phyloP scores from a whole-genome alignment of 53 echinoderm and acorn worm species.

The Arbacia lixula region DNA sequence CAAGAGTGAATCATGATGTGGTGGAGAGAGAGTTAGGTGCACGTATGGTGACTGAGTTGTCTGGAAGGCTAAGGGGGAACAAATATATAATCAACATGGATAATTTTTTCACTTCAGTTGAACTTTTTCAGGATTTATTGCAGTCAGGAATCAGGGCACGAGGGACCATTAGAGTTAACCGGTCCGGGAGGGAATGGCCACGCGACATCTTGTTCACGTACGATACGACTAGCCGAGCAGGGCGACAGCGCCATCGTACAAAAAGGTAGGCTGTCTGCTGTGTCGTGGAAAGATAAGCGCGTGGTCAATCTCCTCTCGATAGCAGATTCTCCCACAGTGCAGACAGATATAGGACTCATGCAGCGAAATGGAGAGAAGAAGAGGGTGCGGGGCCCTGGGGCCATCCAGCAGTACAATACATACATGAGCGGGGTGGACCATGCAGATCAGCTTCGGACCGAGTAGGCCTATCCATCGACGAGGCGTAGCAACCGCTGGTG shows the following conservation, averaged over 20 bases:
- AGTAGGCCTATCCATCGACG: neutral
- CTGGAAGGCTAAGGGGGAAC: neutral
- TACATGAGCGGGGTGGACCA: slow-evolving; percentile 56
- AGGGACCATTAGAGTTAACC: neutral
- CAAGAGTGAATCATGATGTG: neutral
- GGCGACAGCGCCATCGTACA: neutral
- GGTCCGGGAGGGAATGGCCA: neutral
- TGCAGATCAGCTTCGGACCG: slow-evolving; percentile 32
- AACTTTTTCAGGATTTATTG: neutral
- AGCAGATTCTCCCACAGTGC: neutral
- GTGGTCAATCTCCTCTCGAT: neutral
- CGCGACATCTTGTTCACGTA: neutral
- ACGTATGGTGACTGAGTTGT: slow-evolving; percentile 22
- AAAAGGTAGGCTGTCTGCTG: neutral
- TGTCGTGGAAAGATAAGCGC: neutral
- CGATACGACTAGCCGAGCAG: neutral
- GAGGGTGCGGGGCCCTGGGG: neutral
- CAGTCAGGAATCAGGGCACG: neutral
- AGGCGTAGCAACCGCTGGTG: neutral
- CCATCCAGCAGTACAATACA: slow-evolving; percentile 32
- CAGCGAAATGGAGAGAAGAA: slow-evolving; percentile 4
- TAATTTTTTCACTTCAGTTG: slow-evolving; percentile 9
- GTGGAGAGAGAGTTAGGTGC: slow-evolving; percentile 6
- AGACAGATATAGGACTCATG: neutral
- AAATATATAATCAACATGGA: slow-evolving; percentile 12